Conservation (phyloP, 2,888 invertebrate species). For the Oligia fasciuncula region DNA sequence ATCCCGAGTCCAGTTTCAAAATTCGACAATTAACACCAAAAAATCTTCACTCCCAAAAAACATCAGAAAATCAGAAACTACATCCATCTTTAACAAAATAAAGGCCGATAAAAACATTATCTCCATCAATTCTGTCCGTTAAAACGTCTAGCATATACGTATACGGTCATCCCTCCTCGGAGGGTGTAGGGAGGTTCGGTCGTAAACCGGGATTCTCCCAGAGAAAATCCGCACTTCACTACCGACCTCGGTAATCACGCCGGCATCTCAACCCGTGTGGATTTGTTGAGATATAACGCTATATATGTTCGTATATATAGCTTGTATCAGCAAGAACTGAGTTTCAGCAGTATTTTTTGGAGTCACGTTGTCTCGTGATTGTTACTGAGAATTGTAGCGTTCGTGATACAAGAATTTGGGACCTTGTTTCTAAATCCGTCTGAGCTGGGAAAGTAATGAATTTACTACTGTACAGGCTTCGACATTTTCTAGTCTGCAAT, state of each 20-base stretch:
- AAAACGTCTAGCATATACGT: conserved; percentile 69
- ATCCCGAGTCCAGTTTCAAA: not conserved
- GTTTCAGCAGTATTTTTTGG: conserved; percentile 51
- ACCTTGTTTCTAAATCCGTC: conserved; percentile 21
- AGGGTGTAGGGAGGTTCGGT: conserved; percentile 74
- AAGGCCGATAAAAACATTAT: conserved; percentile 68
- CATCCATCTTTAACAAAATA: conserved; percentile 61
- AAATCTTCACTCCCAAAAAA: conserved; percentile 9
- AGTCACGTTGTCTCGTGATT: conserved; percentile 56
- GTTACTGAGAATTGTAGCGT: conserved; percentile 31
- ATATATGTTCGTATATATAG: conserved; percentile 63
- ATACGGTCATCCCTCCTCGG: conserved; percentile 75
- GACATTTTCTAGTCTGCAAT: conserved; percentile 14
- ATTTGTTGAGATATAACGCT: conserved; percentile 78
- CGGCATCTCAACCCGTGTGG: conserved; percentile 75
- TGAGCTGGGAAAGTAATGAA: conserved; percentile 16
- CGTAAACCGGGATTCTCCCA: conserved; percentile 86
- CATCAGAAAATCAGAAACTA: conserved; percentile 44
- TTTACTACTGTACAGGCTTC: not conserved
- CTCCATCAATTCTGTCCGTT: conserved; percentile 72
- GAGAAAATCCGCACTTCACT: conserved; percentile 87
- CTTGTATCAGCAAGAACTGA: conserved; percentile 47
- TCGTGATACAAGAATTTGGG: conserved; percentile 28
- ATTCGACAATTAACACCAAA: not conserved
- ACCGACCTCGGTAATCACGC: conserved; percentile 84